These are phyloP conservation scores for Vanessa cardui DNA, from an alignment of 2,888 invertebrate genomes.

Conservation along the genomic window DNA sequence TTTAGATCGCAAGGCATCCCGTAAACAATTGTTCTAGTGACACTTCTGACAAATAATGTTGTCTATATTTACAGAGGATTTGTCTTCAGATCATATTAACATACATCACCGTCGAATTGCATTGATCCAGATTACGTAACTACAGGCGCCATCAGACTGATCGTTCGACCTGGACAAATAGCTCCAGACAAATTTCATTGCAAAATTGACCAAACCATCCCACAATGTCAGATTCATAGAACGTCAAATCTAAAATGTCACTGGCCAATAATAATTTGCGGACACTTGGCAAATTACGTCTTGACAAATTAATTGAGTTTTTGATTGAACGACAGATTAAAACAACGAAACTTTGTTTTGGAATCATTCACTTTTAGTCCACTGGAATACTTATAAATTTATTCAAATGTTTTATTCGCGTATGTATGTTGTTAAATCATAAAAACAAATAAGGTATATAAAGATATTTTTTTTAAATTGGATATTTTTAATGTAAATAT, in stretches of 20 bases:
- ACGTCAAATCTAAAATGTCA: conserved; percentile 23
- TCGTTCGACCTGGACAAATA: conserved; percentile 8
- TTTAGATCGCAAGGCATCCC: too few relatives aligned
- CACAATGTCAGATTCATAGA: conserved; percentile 40
- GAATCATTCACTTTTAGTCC: background rate
- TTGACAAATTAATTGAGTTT: conserved; percentile 28
- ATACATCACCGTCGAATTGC: too few relatives aligned
- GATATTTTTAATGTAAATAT: too few relatives aligned
- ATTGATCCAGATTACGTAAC: background rate
- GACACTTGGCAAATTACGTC: conserved; percentile 35
- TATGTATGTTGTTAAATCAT: too few relatives aligned
- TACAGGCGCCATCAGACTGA: background rate
- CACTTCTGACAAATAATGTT: too few relatives aligned
- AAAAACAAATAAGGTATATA: too few relatives aligned
- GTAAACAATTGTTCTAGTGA: too few relatives aligned
- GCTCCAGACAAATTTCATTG: conserved; percentile 25
- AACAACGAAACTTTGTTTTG: background rate
- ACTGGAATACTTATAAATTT: too few relatives aligned
- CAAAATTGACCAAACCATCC: conserved; percentile 29
- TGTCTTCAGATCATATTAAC: too few relatives aligned
- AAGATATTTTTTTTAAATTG: too few relatives aligned
- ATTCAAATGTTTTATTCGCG: too few relatives aligned
- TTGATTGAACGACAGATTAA: conserved; percentile 6
- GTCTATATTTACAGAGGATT: too few relatives aligned
- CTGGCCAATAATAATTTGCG: conserved; percentile 22